Evolutionary conservation across 2,797 vertebrate genomes (phyloP), one percentile per base, ranked within the genome.

Genomic region (Chromis chromis): DNA sequence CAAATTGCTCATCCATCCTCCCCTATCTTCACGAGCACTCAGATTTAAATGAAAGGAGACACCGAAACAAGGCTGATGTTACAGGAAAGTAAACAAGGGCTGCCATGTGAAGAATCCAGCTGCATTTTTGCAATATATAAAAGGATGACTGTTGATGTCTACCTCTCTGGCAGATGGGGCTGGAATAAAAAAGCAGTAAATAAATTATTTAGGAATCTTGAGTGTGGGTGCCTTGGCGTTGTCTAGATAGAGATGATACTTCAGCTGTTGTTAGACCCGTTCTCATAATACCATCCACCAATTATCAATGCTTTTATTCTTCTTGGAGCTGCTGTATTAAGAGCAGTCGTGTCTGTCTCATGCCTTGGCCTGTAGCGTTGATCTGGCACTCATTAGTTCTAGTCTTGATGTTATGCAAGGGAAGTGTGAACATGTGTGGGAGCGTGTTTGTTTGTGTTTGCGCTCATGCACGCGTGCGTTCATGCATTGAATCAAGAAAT

Each of bases 41-140:
- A 75, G 82, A 89, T 89, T 81, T 82, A 92, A 90, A 92, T 88
- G 82, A 88, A 91, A 90, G 64, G 70, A 80, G 83, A 74, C 62
- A 21, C 77, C 64, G 78, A 69, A 87, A 85, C 77, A 74, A 78
- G 70, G 66, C 84, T 14, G 31, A 58, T 67, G 79, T 72, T 85
- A 79, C 73, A 69, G 77, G 70, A 83, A 59, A 33, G 48, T 55
- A 54, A 71, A 91, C 82, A 86, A 81, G 83, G 33, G 67, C 55
- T 48, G 57, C 78, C 60, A 44, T 84, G 56, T 81, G 88, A 78
- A 59, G 79, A 88, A 89, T 85, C 66, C 76, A 74, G 57, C 70
- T 70, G 63, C 76, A 79, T 82, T 88, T 88, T 85, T 85, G 81
- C 79, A 87, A 77, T 85, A 76, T 80, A 87, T 77, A 27, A 70